Evolutionary conservation across 2,113 vertebrate genomes (phyloP).

Genomic region (Albula glossodonta): DNA sequence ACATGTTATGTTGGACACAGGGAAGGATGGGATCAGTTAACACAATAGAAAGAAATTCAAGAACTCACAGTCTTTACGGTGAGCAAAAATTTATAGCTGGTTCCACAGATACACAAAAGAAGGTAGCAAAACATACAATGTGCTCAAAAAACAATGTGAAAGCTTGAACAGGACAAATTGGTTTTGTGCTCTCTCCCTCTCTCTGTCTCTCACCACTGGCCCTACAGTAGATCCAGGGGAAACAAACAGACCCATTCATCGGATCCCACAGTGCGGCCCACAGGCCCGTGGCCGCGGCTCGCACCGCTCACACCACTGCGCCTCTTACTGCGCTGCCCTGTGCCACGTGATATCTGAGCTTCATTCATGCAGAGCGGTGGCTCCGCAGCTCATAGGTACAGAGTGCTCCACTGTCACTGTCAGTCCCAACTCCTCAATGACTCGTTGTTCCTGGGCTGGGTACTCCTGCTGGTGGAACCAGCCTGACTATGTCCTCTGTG

Average conservation of each 20-base stretch:
- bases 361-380: slow-evolving; percentile 8
- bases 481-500: neutral
- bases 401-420: neutral
- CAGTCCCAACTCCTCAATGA: neutral
- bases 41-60: no score
- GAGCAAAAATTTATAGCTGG: neutral
- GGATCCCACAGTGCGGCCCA: slow-evolving; percentile 1
- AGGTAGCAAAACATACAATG: neutral
- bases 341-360: slow-evolving; percentile 30
- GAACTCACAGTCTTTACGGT: no score
- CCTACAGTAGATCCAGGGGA: neutral
- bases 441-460: neutral
- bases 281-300: slow-evolving; percentile 15
- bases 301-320: slow-evolving; percentile 19
- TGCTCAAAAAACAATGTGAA: neutral
- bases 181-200: neutral
- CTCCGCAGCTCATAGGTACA: neutral
- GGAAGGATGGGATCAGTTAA: no score
- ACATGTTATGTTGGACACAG: no score
- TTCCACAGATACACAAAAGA: neutral
- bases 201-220: neutral
- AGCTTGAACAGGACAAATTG: neutral
- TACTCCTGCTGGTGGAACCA: neutral
- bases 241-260: slow-evolving; percentile 26
- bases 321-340: neutral